phyloP scores from a whole-genome alignment of 2,113 vertebrate genomes.

The Salminus brasiliensis region DNA sequence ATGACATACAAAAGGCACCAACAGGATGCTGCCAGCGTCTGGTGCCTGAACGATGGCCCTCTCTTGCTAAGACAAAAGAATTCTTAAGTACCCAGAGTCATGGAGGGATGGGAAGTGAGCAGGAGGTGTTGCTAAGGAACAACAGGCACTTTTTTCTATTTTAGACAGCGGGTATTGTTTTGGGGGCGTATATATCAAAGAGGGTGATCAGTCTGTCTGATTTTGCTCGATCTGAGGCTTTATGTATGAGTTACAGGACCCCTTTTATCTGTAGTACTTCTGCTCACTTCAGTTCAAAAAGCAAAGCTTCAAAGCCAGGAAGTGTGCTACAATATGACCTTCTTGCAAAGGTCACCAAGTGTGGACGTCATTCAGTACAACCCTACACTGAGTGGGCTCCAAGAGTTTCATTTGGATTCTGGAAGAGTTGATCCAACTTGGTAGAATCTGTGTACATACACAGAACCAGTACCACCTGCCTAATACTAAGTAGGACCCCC shows the following conservation, averaged over 20 bases:
- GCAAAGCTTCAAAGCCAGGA: neutral
- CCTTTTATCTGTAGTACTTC: neutral
- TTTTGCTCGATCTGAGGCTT: neutral
- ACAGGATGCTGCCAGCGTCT: conserved; percentile 63
- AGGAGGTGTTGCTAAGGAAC: conserved; percentile 10
- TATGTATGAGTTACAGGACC: neutral
- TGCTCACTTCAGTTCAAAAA: neutral
- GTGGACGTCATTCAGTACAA: neutral
- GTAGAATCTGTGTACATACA: neutral
- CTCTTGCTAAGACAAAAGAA: conserved; percentile 38
- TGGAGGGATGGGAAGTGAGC: conserved; percentile 15
- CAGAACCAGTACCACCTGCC: too few species aligned
- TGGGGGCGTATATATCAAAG: neutral
- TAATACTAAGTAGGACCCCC: too few species aligned
- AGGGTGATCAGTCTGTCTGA: conserved; percentile 13
- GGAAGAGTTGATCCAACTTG: too few species aligned
- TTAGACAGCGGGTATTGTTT: conserved; percentile 63
- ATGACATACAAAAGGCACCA: conserved; percentile 21
- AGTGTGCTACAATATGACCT: neutral
- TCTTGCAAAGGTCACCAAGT: neutral
- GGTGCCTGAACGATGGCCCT: conserved; percentile 43
- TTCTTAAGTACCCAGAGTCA: conserved; percentile 27
- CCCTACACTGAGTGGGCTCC: neutral
- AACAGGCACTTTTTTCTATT: conserved; percentile 59
- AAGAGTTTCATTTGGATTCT: neutral